Conservation (phyloP, 1,140 invertebrate species). For the Aphis gossypii region DNA sequence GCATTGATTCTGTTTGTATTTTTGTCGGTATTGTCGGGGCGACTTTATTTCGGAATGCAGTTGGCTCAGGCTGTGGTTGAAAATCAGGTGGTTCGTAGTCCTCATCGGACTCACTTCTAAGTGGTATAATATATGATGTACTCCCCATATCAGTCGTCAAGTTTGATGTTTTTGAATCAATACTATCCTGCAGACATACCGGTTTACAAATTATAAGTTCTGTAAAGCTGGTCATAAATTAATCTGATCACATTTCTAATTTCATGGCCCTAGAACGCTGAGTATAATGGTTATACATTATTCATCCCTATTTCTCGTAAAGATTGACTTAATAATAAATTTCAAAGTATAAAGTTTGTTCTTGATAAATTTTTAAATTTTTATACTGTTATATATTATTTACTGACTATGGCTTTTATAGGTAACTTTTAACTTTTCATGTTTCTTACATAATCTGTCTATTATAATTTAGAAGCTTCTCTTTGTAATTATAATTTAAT, state of each 20-base stretch:
- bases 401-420: not conserved
- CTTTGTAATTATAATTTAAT: not conserved
- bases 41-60: slow-evolving; percentile 45
- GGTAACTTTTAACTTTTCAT: not conserved
- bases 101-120: slow-evolving; percentile 22
- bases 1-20: not conserved
- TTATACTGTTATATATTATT: not conserved
- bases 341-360: not conserved
- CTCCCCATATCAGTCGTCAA: not conserved
- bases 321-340: not conserved
- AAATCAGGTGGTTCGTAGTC: not conserved
- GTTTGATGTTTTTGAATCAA: slow-evolving; percentile 42
- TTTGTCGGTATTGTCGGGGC: not conserved
- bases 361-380: not conserved
- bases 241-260: not conserved
- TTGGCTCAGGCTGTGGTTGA: not conserved
- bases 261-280: not conserved
- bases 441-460: not conserved
- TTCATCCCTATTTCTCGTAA: not conserved
- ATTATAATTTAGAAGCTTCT: not conserved
- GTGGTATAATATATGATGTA: slow-evolving; percentile 47
- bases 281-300: not conserved
- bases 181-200: slow-evolving; percentile 28
- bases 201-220: not conserved
- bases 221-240: not conserved